phyloP scores from a whole-genome alignment of 2,888 invertebrate genomes.

The Drosophila prostipennis region DNA sequence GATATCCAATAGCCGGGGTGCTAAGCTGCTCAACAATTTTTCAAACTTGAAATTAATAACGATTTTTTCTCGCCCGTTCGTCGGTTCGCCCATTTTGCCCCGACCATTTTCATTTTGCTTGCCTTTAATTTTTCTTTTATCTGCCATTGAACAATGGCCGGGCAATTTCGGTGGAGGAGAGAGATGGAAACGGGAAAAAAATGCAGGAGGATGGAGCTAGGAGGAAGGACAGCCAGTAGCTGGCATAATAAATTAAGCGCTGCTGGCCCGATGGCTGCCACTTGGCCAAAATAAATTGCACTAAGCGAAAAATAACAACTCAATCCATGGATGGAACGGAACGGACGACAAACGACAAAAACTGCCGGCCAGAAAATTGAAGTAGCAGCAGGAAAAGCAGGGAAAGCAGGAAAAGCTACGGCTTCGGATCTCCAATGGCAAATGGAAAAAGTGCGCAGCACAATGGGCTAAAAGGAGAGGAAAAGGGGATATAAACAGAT shows the following conservation, averaged over 20 bases:
- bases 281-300: slow-evolving; percentile 80
- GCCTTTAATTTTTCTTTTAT: slow-evolving; percentile 80
- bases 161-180: slow-evolving; percentile 56
- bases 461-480: slow-evolving; percentile 61
- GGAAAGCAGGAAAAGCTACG: slow-evolving; percentile 16
- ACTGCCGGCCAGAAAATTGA: slow-evolving; percentile 79
- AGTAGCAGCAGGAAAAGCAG: slow-evolving; percentile 49
- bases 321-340: slow-evolving; percentile 62
- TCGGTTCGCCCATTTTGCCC: background rate
- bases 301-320: slow-evolving; percentile 80
- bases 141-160: slow-evolving; percentile 79
- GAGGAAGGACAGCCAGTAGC: slow-evolving; percentile 39
- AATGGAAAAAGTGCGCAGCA: slow-evolving; percentile 77
- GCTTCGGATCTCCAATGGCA: slow-evolving; percentile 48
- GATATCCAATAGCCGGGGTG: slow-evolving; percentile 23
- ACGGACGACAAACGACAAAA: slow-evolving; percentile 71
- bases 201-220: background rate
- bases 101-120: slow-evolving; percentile 69
- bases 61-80: slow-evolving; percentile 30
- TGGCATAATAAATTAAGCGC: slow-evolving; percentile 79
- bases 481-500: slow-evolving; percentile 79
- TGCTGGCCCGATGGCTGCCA: slow-evolving; percentile 78
- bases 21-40: slow-evolving; percentile 78
- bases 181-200: background rate
- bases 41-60: slow-evolving; percentile 79